A percentile compares a stretch with the other conserved stretches of the same genome.
Evolutionary conservation across 2,888 invertebrate genomes (phyloP).

Genomic region (Graphium colonna): DNA sequence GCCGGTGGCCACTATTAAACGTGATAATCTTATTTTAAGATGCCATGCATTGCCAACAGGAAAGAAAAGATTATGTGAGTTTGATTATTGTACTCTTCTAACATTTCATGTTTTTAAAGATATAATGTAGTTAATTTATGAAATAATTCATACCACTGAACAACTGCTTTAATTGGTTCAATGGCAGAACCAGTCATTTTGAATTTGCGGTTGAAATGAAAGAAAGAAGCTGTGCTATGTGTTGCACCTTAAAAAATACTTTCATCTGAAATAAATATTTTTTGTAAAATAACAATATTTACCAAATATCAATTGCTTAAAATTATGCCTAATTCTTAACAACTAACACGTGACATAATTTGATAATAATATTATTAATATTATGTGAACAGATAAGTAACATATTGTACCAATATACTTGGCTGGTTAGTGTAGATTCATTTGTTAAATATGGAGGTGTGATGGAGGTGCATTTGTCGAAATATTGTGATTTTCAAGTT

Average conservation of each 20-base stretch:
- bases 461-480: conserved; percentile 67
- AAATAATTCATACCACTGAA: no score
- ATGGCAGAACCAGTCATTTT: no score
- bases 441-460: conserved; percentile 78
- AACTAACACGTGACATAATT: neutral
- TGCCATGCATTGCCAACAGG: no score
- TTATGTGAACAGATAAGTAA: conserved; percentile 19
- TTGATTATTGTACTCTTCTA: no score
- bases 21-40: no score
- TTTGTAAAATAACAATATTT: neutral
- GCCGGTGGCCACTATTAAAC: no score
- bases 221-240: neutral
- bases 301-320: neutral
- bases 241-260: neutral
- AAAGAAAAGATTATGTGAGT: no score
- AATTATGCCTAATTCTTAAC: neutral
- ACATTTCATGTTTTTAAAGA: no score
- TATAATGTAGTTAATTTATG: no score
- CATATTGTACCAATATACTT: conserved; percentile 20
- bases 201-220: no score
- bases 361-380: neutral
- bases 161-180: no score
- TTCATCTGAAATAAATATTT: neutral
- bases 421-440: conserved; percentile 51
- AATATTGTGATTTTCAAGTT: conserved; percentile 67